Evolutionary conservation across 2,797 vertebrate genomes (phyloP), one percentile per base, ranked within the genome.

Genomic region (Taeniopygia guttata): DNA sequence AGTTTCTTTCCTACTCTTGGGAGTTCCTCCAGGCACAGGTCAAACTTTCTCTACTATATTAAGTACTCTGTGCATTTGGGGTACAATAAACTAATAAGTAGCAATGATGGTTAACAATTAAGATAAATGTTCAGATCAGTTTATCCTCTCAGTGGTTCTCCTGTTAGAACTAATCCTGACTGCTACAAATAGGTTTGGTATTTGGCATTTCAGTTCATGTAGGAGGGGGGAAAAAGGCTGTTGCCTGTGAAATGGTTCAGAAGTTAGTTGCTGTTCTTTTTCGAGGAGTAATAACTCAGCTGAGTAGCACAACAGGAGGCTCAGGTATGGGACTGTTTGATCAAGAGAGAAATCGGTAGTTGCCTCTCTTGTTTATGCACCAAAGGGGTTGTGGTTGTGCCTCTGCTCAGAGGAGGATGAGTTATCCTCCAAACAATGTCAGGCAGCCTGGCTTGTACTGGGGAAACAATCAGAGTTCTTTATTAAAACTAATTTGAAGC

Each of bases 151-250:
- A 2, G 46, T 95, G 56, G 19, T 91, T 89, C 0, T 38, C 38
- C 54, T 72, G 70, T 90, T 93, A 77, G 73, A 90, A 72, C 56
- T 94, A 89, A 94, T 85, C 68, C 77, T 55, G 68, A 66, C 91
- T 91, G 83, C 84, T 94, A 87, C 74, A 85, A 95, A 94, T 94
- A 94, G 85, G 64, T 74, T 94, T 95, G 94, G 93, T 93, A 95
- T 96, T 95, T 95, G 95, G 89, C 87, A 89, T 95, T 95, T 94
- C 86, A 64, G 20, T 72, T 95, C 84, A 75, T 54, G 94, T 95
- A 80, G 94, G 93, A 94, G 93, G 95, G 58, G 49, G 92, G 81
- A 93, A 90, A 88, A 92, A 0, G 68, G 29, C 84, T 11, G 2
- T 94, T 89, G 93, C 60, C 60, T 68, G 72, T 83, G 87, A 80